Base-by-base conservation (phyloP, 1,140 invertebrate species). In the Drosophila varians region DNA sequence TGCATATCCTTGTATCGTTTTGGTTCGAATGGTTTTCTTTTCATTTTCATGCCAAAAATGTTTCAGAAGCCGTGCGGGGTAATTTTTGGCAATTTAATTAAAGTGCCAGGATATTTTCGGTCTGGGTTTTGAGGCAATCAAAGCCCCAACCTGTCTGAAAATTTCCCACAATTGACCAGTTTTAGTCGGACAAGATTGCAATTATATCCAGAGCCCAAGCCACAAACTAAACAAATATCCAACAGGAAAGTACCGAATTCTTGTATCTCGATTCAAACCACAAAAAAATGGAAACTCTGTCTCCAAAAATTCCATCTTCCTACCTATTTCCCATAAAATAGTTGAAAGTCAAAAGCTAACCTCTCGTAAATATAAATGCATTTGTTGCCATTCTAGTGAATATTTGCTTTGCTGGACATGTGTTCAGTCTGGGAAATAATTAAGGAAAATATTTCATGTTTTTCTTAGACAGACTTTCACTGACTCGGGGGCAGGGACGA, bases 361-460 rank as follows among this genome's bases (percentile, higher is more conserved):
- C 14, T 40, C 36, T 8, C 14, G 36, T 8, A 54, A 18, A 58
- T 11, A 14, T 28, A 61, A 23, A 43, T 43, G 12, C 11, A 46
- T 45, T 21, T 31, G 14, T 42, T 28, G 36, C 57, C 23, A 43
- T 64, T 60, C 58, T 60, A 25, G 28, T 9, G 28, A 6, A 61
- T 47, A 47, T 60, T 47, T 60, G 23, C 60, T 9, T 61, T 4
- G 54, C 16, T 28, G 11, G 14, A 25, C 52, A 61, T 61, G 53
- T 40, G 36, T 43, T 25, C 43, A 12, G 45, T 16, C 62, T 45
- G 57, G 31, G 28, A 65, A 77, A 83, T 77, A 83, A 82, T 82
- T 83, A 74, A 82, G 56, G 69, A 58, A 77, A 82, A 82, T 56
- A 83, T 74, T 57, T 49, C 14, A 28, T 55, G 47, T 36, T 53